phyloP scores from a whole-genome alignment of 2,797 vertebrate species.

The Sebastes steindachneri region DNA sequence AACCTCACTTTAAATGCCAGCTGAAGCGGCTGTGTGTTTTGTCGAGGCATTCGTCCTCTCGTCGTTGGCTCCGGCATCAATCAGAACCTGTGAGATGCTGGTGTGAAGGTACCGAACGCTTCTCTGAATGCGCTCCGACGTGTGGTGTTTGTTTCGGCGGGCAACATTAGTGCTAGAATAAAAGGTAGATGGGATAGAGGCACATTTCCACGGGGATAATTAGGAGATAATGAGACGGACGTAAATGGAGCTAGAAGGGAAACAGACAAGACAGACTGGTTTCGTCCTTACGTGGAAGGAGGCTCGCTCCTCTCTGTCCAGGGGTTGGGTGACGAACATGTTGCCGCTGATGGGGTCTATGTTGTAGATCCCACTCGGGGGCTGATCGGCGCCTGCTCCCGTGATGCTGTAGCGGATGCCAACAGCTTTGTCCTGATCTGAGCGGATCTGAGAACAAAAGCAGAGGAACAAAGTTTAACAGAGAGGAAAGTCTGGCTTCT shows the following conservation, averaged over 20 bases:
- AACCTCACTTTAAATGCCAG: slow-evolving; percentile 57
- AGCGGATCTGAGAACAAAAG: slow-evolving; percentile 89
- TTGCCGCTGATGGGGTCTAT: slow-evolving; percentile 96
- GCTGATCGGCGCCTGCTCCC: slow-evolving; percentile 96
- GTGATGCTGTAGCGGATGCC: slow-evolving; percentile 98
- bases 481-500: not conserved
- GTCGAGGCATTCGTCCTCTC: slow-evolving; percentile 51
- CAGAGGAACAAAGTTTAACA: slow-evolving; percentile 40
- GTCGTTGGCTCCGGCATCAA: slow-evolving; percentile 38
- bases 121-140: slow-evolving; percentile 9
- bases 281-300: slow-evolving; percentile 92
- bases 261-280: slow-evolving; percentile 3
- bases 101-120: slow-evolving; percentile 9
- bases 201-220: slow-evolving; percentile 36
- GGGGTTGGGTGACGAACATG: slow-evolving; percentile 96
- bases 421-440: slow-evolving; percentile 96
- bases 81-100: slow-evolving; percentile 33
- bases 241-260: slow-evolving; percentile 18
- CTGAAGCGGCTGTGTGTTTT: slow-evolving; percentile 51
- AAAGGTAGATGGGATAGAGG: slow-evolving; percentile 26
- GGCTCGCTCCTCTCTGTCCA: slow-evolving; percentile 95
- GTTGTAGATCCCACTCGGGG: slow-evolving; percentile 95
- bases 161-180: slow-evolving; percentile 5
- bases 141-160: slow-evolving; percentile 20
- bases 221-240: slow-evolving; percentile 45